Evolutionary conservation across 2,113 vertebrate genomes (phyloP).

Genomic region (Ibidorhyncha struthersii): DNA sequence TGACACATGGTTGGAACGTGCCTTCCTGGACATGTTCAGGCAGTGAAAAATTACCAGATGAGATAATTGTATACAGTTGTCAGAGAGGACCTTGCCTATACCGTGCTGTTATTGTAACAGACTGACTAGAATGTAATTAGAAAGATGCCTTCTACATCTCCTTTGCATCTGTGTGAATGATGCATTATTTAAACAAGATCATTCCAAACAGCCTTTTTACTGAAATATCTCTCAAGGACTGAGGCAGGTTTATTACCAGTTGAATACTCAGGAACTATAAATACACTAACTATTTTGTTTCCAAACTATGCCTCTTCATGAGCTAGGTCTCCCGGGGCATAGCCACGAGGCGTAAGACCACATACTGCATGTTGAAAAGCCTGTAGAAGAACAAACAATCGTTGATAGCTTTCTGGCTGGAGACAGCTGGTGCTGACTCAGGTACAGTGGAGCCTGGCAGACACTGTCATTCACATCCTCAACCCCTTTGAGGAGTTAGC

Average conservation of each 20-base stretch:
- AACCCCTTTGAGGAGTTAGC: constrained; percentile 32
- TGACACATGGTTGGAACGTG: neutral
- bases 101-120: neutral
- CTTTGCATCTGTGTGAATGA: neutral
- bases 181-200: neutral
- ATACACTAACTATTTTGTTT: neutral
- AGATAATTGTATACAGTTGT: neutral
- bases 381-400: neutral
- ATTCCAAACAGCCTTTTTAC: neutral
- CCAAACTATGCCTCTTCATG: neutral
- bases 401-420: neutral
- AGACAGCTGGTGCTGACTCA: constrained; percentile 64
- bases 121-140: neutral
- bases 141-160: neutral
- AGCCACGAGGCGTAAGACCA: neutral
- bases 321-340: neutral
- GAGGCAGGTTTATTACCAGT: neutral
- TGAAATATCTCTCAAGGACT: neutral
- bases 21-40: neutral
- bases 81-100: neutral
- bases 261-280: neutral
- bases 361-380: neutral
- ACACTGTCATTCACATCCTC: constrained; percentile 36
- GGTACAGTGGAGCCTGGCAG: constrained; percentile 50
- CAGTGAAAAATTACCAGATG: neutral